These are phyloP conservation scores for Listronotus bonariensis DNA, from an alignment of 1,140 invertebrate species.

Conservation along the genomic window DNA sequence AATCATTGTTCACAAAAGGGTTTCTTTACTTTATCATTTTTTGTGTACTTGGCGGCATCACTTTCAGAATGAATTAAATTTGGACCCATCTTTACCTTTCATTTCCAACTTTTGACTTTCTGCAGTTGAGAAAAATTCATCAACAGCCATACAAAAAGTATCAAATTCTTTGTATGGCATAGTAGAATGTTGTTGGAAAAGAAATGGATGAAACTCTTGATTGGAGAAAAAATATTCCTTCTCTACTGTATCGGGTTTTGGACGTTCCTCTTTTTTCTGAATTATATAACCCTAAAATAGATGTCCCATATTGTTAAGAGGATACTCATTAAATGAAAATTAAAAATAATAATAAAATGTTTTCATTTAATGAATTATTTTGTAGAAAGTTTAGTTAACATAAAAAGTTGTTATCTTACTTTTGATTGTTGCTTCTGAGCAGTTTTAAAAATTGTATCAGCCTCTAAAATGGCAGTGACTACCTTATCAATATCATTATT, in stretches of 20 bases:
- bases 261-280: constrained; percentile 80
- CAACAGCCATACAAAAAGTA: constrained; percentile 87
- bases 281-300: constrained; percentile 74
- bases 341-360: no score
- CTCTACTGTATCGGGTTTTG: constrained; percentile 61
- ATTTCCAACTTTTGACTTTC: constrained; percentile 96
- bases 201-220: constrained; percentile 89
- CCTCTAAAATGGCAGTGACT: constrained; percentile 70
- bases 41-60: no score
- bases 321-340: no score
- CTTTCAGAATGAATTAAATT: no score
- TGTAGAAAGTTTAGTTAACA: no score
- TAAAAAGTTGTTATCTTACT: constrained; percentile 46
- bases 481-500: constrained; percentile 70
- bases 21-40: no score
- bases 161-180: constrained; percentile 70
- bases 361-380: no score
- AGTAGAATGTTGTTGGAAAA: constrained; percentile 74
- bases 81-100: constrained; percentile 66
- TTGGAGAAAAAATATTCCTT: constrained; percentile 75
- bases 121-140: constrained; percentile 95
- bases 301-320: no score
- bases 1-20: no score
- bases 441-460: constrained; percentile 67
- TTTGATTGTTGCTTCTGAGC: constrained; percentile 60